phyloP scores from a whole-genome alignment of 2,113 vertebrate genomes.

The Cavia porcellus region DNA sequence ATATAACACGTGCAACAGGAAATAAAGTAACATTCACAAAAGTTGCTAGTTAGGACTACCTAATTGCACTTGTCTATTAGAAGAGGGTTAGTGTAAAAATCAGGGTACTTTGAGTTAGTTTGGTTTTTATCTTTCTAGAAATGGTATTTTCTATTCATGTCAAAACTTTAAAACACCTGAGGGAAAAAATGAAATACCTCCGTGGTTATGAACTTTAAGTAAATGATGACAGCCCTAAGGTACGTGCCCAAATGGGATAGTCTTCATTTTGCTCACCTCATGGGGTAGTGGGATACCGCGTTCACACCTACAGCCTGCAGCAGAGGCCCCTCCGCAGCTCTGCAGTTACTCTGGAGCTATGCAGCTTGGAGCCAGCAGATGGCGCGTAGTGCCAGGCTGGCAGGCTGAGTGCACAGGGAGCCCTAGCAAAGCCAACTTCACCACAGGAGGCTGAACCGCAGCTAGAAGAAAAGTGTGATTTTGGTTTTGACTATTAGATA shows the following conservation, averaged over 20 bases:
- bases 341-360: background rate
- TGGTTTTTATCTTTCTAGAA: conserved; percentile 41
- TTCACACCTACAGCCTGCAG: background rate
- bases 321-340: background rate
- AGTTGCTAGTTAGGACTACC: background rate
- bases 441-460: background rate
- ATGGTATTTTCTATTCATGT: conserved; percentile 17
- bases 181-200: conserved; percentile 16
- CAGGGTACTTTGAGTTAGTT: background rate
- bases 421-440: background rate
- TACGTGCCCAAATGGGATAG: background rate
- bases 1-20: background rate
- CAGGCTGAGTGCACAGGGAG: background rate
- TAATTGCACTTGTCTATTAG: background rate
- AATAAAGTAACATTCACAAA: background rate
- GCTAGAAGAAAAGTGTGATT: background rate
- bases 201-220: conserved; percentile 35
- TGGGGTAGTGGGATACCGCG: background rate
- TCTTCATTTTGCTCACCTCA: conserved; percentile 10
- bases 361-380: conserved; percentile 66
- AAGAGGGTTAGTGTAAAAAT: background rate
- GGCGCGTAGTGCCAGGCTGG: conserved; percentile 67
- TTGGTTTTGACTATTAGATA: background rate
- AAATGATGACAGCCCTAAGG: conserved; percentile 57
- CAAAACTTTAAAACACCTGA: conserved; percentile 56